phyloP scores from a whole-genome alignment of 2,888 invertebrate genomes.

The Phrixothrix hirtus region DNA sequence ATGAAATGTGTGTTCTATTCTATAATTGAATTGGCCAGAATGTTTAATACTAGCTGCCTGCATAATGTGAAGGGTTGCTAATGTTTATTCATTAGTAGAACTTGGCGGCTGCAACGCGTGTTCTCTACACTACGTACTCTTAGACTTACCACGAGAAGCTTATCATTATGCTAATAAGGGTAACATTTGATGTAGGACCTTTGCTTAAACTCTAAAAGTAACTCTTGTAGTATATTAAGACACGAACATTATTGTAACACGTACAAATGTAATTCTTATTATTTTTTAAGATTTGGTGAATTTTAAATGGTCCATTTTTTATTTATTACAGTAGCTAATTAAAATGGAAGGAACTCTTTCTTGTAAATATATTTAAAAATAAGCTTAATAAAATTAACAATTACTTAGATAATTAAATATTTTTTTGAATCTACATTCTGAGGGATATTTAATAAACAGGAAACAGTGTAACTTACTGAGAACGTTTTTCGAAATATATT shows the following conservation, averaged over 20 bases:
- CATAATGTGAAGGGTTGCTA: conserved; percentile 55
- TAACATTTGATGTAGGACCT: conserved; percentile 28
- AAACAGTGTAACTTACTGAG: too few species aligned
- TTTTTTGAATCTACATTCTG: too few species aligned
- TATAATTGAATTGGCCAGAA: conserved; percentile 57
- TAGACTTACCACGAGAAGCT: conserved; percentile 32
- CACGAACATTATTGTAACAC: conserved; percentile 8
- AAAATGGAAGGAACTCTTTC: too few species aligned
- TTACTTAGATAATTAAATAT: too few species aligned
- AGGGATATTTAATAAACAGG: too few species aligned
- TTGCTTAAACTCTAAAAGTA: conserved; percentile 16
- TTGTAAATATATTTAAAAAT: too few species aligned
- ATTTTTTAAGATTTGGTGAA: too few species aligned
- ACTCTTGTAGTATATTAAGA: conserved; percentile 5
- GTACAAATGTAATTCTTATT: too few species aligned
- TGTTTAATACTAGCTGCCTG: conserved; percentile 54
- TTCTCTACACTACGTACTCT: conserved; percentile 31
- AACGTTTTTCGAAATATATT: too few species aligned
- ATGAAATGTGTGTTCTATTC: conserved; percentile 53
- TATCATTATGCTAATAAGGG: conserved; percentile 37
- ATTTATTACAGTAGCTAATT: too few species aligned
- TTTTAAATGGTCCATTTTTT: too few species aligned
- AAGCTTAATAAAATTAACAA: too few species aligned
- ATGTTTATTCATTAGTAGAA: conserved; percentile 52
- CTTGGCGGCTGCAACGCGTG: conserved; percentile 33